Evolutionary conservation across 2,113 vertebrate species (phyloP).

Genomic region (Rhegmatorhina hoffmannsi): DNA sequence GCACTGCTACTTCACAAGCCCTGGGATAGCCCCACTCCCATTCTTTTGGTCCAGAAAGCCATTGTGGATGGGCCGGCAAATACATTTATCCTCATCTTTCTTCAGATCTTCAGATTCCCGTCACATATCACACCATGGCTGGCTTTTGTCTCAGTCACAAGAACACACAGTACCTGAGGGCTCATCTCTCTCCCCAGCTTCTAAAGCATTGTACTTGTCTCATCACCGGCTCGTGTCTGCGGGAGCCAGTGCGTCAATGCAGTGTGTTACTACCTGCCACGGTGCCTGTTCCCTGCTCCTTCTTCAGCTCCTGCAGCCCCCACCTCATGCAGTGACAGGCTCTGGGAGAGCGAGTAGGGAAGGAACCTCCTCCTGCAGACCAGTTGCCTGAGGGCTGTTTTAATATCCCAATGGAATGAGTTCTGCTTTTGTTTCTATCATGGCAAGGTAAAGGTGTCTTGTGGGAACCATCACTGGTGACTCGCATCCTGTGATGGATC

Average conservation of each 20-base stretch:
- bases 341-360: neutral
- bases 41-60: neutral
- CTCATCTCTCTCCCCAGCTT: neutral
- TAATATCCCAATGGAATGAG: neutral
- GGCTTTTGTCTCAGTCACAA: slow-evolving; percentile 10
- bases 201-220: neutral
- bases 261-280: neutral
- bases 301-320: neutral
- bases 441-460: neutral
- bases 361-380: neutral
- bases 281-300: neutral
- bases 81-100: neutral
- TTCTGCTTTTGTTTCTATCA: neutral
- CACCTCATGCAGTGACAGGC: neutral
- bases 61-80: neutral
- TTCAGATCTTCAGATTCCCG: neutral
- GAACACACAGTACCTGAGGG: neutral
- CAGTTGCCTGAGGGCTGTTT: neutral
- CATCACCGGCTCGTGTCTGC: neutral
- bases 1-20: neutral
- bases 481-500: neutral
- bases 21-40: neutral
- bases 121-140: neutral
- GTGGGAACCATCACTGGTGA: neutral
- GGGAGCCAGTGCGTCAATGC: neutral